Evolutionary conservation across 1,140 invertebrate genomes (phyloP).

Genomic region (Bilobella aurantiaca): DNA sequence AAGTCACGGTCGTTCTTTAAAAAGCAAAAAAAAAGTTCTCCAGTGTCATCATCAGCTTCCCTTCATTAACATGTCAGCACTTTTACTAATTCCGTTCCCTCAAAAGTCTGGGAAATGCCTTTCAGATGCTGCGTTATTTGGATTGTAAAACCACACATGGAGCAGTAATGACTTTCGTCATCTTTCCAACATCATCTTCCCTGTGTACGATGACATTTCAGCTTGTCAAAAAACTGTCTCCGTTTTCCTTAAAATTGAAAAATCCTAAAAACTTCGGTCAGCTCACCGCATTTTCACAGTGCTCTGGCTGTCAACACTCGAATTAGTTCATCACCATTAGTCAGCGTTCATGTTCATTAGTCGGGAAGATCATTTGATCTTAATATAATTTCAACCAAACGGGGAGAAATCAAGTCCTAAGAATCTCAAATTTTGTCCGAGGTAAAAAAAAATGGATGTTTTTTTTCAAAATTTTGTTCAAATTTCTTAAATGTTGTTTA

Average conservation of each 20-base stretch:
- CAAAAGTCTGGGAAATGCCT: not conserved
- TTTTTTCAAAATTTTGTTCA: too few relatives aligned
- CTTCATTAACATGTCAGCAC: conserved; percentile 29
- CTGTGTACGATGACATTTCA: too few relatives aligned
- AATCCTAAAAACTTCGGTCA: too few relatives aligned
- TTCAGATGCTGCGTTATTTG: not conserved
- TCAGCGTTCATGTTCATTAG: not conserved
- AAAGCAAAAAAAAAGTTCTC: conserved; percentile 16
- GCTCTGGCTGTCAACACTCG: not conserved
- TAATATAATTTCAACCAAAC: too few relatives aligned
- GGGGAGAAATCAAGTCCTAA: too few relatives aligned
- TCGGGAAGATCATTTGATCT: too few relatives aligned
- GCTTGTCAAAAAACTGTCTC: not conserved
- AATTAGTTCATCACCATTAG: conserved; percentile 2
- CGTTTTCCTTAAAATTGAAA: not conserved
- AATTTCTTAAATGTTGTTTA: too few relatives aligned
- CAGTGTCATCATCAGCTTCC: conserved; percentile 23
- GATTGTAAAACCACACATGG: not conserved
- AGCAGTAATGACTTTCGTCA: too few relatives aligned
- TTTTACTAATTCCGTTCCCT: not conserved
- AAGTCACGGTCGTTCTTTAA: not conserved
- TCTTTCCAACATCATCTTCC: too few relatives aligned
- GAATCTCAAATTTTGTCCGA: too few relatives aligned
- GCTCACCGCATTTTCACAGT: conserved; percentile 1
- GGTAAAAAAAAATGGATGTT: too few relatives aligned